Evolutionary conservation across 1,140 invertebrate species (phyloP), one percentile per base, ranked within the genome.

Genomic region (Rhyacophila brunnea): DNA sequence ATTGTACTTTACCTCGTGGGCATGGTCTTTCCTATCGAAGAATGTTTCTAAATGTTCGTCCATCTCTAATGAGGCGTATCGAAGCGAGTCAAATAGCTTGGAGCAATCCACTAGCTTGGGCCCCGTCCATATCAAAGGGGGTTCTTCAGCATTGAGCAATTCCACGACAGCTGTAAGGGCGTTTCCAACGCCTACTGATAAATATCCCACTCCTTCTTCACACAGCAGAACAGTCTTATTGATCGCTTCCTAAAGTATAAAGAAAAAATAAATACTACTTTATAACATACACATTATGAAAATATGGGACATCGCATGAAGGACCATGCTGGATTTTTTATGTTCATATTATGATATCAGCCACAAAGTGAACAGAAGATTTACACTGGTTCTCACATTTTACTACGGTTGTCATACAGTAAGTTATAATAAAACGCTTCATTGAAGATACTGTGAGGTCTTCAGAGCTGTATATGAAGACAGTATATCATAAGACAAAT

Each of bases 1-100:
- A 1, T 9, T 14, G 32, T 34, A 35, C 10, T 68, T 70, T 71
- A 96, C 94, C 85, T 96, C 91, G 28, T 91, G 81, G 1, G 90
- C 88, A 67, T 95, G 92, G 70, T 97, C 93, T 64, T 91, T 89
- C 56, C 91, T 87, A 74, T 97, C 93, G 60, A 93, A 86, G 69
- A 94, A 96, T 0, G 93, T 97, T 71, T 98, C 95, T 62, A 95
- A 83, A 75, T 97, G 95, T 71, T 98, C 95, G 66, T 95, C 91
- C 36, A 98, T 86, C 71, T 97, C 94, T n/a, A 98, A 77, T 68
- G 97, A 87, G 54, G 89, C 88, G 73, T 93, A 97, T 20, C 91
- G 84, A 32, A 96, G 81, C 0, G 87, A 83, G 71, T 97, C 94
- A 0, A 82, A 80, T 2, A 90, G 77, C 62, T 84, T 80, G 60